Evolutionary conservation across 2,888 invertebrate species (phyloP).

Genomic region (Trichopria drosophilae): DNA sequence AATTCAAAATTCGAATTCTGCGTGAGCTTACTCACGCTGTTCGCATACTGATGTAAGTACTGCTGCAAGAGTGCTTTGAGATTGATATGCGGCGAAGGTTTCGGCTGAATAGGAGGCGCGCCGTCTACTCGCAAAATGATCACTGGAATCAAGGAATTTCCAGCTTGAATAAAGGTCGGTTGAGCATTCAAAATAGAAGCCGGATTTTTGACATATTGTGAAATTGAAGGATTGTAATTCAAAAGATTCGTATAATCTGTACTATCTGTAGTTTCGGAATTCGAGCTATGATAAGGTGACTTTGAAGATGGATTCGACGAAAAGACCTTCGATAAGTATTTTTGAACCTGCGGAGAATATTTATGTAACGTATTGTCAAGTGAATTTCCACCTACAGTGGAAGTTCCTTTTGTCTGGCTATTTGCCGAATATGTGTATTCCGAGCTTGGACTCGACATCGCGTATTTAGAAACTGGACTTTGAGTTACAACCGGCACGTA

Average conservation of each 20-base stretch:
- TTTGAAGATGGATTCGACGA: too few species aligned
- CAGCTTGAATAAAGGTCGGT: conserved; percentile 55
- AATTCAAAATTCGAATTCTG: conserved; percentile 42
- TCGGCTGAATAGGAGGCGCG: conserved; percentile 47
- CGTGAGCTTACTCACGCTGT: conserved; percentile 42
- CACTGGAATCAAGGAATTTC: conserved; percentile 53
- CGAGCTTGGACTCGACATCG: conserved; percentile 44
- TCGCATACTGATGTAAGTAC: conserved; percentile 52
- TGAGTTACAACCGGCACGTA: background rate
- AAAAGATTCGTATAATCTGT: conserved; percentile 48
- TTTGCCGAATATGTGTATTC: conserved; percentile 44
- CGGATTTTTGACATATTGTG: conserved; percentile 54
- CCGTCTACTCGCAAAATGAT: conserved; percentile 55
- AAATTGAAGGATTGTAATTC: conserved; percentile 54
- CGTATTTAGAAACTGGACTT: conserved; percentile 39
- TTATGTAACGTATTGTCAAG: conserved; percentile 35
- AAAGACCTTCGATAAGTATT: conserved; percentile 44
- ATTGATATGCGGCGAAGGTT: conserved; percentile 48
- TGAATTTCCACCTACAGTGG: conserved; percentile 35
- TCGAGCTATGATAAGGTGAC: conserved; percentile 24
- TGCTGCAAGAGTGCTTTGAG: conserved; percentile 53
- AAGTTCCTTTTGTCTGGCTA: conserved; percentile 15
- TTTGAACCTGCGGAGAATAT: conserved; percentile 41
- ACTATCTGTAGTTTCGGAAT: conserved; percentile 31
- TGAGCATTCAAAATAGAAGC: conserved; percentile 53